Percentiles rank a stretch among this genome's conserved stretches.
phyloP scores from a whole-genome alignment of 2,888 invertebrate species.

The Drosophila pseudotakahashii region DNA sequence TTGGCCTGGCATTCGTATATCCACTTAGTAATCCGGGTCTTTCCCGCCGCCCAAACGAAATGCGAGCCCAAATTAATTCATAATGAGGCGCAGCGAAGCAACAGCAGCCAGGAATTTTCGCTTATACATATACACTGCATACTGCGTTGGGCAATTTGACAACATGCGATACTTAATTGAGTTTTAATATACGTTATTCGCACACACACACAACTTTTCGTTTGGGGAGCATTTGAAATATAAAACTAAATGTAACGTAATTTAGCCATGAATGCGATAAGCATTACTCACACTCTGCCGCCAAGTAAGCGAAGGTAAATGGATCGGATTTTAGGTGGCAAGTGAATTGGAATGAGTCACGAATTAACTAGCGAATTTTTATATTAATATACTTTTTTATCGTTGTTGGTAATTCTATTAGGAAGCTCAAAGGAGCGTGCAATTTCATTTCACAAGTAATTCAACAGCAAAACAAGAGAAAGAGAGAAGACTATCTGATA shows the following conservation, averaged over 20 bases:
- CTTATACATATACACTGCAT: constrained; percentile 27
- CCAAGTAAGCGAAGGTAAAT: constrained; percentile 21
- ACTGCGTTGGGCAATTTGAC: constrained; percentile 52
- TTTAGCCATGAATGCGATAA: constrained; percentile 55
- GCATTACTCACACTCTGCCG: constrained; percentile 19
- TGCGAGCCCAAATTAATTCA: constrained; percentile 68
- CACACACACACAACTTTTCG: not conserved
- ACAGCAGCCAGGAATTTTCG: constrained; percentile 30
- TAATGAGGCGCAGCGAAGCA: constrained; percentile 49
- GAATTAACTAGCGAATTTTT: constrained; percentile 27
- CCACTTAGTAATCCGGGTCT: constrained; percentile 60
- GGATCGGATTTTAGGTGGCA: constrained; percentile 21
- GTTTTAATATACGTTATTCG: constrained; percentile 56
- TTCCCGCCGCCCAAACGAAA: constrained; percentile 36
- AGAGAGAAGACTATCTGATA: too few species aligned
- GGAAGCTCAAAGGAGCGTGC: constrained; percentile 10
- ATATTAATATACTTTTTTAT: not conserved
- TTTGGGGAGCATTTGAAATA: constrained; percentile 30
- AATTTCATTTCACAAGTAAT: constrained; percentile 39
- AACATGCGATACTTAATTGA: constrained; percentile 76
- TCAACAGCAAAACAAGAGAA: constrained; percentile 23
- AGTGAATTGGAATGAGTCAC: constrained; percentile 22
- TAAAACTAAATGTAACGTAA: constrained; percentile 50
- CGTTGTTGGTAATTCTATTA: constrained; percentile 3
- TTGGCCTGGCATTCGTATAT: constrained; percentile 48